Base-by-base conservation (phyloP, 2,113 vertebrate species). In the Paracanthobrama guichenoti region DNA sequence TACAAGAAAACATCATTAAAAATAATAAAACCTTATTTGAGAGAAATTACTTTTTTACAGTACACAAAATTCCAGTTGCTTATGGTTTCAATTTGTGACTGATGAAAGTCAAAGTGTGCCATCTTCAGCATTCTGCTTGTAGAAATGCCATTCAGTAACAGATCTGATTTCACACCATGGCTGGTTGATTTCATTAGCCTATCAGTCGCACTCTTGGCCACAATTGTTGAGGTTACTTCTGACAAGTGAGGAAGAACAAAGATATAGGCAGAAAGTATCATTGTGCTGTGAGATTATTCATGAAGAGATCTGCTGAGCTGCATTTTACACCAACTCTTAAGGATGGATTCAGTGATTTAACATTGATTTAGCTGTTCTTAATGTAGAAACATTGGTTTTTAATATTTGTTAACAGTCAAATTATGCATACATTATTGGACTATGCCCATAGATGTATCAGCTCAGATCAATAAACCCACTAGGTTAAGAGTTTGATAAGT, bases 21-120 rank as follows among this genome's bases (percentile, higher is more conserved):
- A 46, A 79, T 16, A 18, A 42, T 9, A 60, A 78, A 78, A 16
- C 75, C 31, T 28, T 53, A 75, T 75, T 78, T 78, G 74, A 77
- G 20, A 59, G 10, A 69, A 14, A 59, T 42, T 16, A 59, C 20
- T 62, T 59, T 57, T 48, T 53, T 83, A 50, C 60, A 83, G 8
- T 62, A 10, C 24, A 50, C 20, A 48, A 28, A 62, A 74, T 14
- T 53, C 9, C 20, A 48, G 12, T 12, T 59, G 42, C 11, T 24
- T 20, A 35, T 72, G 42, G 20, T 24, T 82, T 24, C 9, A 42
- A 4, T 46, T 14, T 26, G 20, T 39, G n/a, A 22, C 28, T 57
- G 50, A 35, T 53, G 7, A 67, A 26, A 59, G 13, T 50, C 12
- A 26, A 74, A 50, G 46, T 10, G 24, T 75, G 46, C 46, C 4